A percentile compares a stretch with the other conserved stretches of the same genome.
phyloP scores from a whole-genome alignment of 1,140 invertebrate genomes.

The Drosophila nigromelanica region DNA sequence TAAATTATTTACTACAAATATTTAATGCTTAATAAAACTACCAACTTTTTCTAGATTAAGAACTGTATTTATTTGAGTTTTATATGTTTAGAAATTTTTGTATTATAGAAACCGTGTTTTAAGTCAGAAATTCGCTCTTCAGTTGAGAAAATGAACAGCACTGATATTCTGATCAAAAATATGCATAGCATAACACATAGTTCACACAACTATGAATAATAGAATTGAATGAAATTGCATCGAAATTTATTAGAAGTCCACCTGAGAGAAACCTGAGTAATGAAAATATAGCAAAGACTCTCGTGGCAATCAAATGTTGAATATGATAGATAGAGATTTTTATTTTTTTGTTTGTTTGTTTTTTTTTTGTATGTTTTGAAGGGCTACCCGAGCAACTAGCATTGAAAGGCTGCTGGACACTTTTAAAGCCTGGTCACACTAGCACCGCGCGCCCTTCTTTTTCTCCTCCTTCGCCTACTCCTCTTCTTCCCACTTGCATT shows the following conservation, averaged over 20 bases:
- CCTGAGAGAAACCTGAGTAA: not conserved
- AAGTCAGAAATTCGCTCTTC: too few species aligned
- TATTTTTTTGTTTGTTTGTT: not conserved
- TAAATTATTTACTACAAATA: too few species aligned
- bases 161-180: too few species aligned
- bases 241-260: slow-evolving; percentile 16
- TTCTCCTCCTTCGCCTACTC: not conserved
- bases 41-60: too few species aligned
- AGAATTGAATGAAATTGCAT: not conserved
- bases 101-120: too few species aligned
- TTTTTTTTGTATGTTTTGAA: not conserved
- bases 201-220: slow-evolving; percentile 13
- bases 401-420: not conserved
- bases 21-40: too few species aligned
- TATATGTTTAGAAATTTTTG: too few species aligned
- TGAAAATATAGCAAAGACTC: not conserved
- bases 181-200: not conserved
- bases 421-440: slow-evolving; percentile 32
- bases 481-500: not conserved
- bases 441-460: not conserved
- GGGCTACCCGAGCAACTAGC: slow-evolving; percentile 1
- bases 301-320: slow-evolving; percentile 8
- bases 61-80: too few species aligned
- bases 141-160: too few species aligned
- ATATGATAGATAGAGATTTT: slow-evolving; percentile 13